These are phyloP conservation scores for Nephotettix cincticeps DNA, from an alignment of 1,140 invertebrate genomes.

Conservation along the genomic window DNA sequence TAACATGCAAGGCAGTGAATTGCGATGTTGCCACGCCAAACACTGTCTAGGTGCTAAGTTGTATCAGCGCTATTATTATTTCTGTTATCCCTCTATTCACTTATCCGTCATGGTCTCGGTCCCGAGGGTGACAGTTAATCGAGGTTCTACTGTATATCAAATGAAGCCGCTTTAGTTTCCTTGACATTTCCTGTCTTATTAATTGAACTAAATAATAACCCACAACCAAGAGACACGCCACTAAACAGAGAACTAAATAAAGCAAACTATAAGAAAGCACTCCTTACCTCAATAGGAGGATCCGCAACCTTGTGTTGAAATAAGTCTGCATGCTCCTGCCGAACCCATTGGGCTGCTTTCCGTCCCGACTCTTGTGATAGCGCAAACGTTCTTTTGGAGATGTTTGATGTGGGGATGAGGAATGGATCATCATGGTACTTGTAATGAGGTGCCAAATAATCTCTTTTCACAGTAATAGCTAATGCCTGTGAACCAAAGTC, in stretches of 20 bases:
- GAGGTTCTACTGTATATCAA: too few relatives aligned
- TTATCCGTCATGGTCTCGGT: too few relatives aligned
- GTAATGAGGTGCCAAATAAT: constrained; percentile 79
- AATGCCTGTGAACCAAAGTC: constrained; percentile 58
- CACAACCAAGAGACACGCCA: constrained; percentile 9
- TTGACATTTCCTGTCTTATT: not conserved
- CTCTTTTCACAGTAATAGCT: constrained; percentile 67
- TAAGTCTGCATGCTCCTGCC: constrained; percentile 70
- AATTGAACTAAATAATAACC: constrained; percentile 8
- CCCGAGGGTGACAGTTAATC: too few relatives aligned
- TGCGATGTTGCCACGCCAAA: too few relatives aligned
- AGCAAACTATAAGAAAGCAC: constrained; percentile 5
- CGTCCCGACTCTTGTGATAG: constrained; percentile 81
- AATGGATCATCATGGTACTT: constrained; percentile 91
- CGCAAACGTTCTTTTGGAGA: constrained; percentile 68
- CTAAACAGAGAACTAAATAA: not conserved
- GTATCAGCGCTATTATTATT: too few relatives aligned
- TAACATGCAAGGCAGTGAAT: too few relatives aligned
- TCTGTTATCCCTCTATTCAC: too few relatives aligned
- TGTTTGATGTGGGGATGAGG: constrained; percentile 76
- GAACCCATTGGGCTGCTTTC: constrained; percentile 84
- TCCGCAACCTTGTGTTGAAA: constrained; percentile 73
- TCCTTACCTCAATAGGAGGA: constrained; percentile 58
- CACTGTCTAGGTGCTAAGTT: too few relatives aligned
- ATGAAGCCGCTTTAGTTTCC: too few relatives aligned